Evolutionary conservation across 2,797 vertebrate genomes (phyloP).

Genomic region (Tarsius wallacei): DNA sequence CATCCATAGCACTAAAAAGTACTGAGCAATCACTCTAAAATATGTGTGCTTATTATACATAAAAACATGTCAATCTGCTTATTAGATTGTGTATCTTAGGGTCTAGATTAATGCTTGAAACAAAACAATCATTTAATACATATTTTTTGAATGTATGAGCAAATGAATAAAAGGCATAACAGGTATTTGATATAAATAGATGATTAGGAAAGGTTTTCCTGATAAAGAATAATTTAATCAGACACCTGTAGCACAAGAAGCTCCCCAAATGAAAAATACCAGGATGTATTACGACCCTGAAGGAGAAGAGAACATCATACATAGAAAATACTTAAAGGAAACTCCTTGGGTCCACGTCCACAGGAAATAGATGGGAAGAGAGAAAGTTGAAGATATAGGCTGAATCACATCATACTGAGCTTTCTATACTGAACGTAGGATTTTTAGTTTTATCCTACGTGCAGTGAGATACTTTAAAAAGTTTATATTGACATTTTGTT

Average conservation of each 20-base stretch:
- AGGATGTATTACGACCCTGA: background rate
- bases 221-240: background rate
- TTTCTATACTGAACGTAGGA: background rate
- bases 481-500: background rate
- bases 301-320: background rate
- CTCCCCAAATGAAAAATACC: background rate
- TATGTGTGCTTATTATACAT: background rate
- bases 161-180: background rate
- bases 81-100: background rate
- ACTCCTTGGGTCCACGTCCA: background rate
- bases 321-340: background rate
- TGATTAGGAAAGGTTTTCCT: background rate
- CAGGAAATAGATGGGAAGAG: background rate
- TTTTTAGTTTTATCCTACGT: background rate
- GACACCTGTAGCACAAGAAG: background rate
- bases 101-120: background rate
- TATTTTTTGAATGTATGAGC: constrained; percentile 14
- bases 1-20: constrained; percentile 24
- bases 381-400: background rate
- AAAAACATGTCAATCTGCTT: background rate
- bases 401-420: background rate
- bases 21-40: background rate
- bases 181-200: background rate
- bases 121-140: background rate
- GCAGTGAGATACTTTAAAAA: background rate